Percentiles rank a stretch among this genome's conserved stretches.
Conservation (phyloP, 2,113 vertebrate genomes). For the Sinocyclocheilus maitianheensis region DNA sequence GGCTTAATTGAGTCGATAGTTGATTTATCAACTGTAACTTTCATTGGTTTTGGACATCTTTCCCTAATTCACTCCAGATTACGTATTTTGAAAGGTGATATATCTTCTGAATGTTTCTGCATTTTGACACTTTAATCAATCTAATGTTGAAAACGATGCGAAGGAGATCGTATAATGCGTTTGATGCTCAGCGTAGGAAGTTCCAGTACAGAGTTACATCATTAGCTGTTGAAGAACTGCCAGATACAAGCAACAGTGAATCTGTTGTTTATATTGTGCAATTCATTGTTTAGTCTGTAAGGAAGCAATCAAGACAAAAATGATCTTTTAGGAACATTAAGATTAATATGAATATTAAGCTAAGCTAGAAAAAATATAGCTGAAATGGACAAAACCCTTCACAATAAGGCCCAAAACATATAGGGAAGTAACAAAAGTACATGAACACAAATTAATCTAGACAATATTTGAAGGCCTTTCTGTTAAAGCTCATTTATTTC, state of each 20-base stretch:
- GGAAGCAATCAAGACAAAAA: neutral
- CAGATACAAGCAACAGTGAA: slow-evolving; percentile 12
- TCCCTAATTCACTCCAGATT: slow-evolving; percentile 35
- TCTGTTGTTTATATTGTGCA: slow-evolving; percentile 26
- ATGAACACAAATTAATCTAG: neutral
- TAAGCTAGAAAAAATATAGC: neutral
- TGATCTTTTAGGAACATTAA: neutral
- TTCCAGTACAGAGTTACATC: slow-evolving; percentile 25
- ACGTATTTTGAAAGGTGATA: slow-evolving; percentile 9
- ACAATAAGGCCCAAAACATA: neutral
- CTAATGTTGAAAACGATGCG: slow-evolving; percentile 3
- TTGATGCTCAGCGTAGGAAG: slow-evolving; percentile 5
- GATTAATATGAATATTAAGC: neutral
- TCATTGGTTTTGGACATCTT: slow-evolving; percentile 55
- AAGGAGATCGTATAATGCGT: neutral
- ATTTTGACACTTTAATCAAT: slow-evolving; percentile 34
- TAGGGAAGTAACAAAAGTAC: too few species aligned
- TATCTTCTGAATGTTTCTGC: slow-evolving; percentile 12
- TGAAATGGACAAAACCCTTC: neutral
- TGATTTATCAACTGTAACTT: slow-evolving; percentile 50
- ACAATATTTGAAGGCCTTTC: neutral
- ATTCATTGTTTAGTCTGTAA: neutral
- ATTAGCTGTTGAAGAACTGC: slow-evolving; percentile 6
- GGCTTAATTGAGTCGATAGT: slow-evolving; percentile 45
- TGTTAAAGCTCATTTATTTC: neutral